Evolutionary conservation across 2,113 vertebrate genomes (phyloP), one percentile per base, ranked within the genome.

Genomic region (Tragelaphus scriptus): DNA sequence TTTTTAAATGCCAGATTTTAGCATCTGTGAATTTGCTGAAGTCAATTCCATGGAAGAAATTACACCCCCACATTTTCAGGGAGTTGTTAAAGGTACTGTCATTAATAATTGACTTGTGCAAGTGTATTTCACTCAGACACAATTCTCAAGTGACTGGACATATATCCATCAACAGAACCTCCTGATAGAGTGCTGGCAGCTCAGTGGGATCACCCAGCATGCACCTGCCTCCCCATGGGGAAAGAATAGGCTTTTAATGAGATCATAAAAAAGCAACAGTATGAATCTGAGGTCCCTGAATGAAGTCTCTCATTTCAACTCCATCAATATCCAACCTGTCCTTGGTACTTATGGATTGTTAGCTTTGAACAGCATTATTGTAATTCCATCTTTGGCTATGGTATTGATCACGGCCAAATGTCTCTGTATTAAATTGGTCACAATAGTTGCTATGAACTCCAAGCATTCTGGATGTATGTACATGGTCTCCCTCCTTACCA

Each of bases 1-100:
- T 26, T 44, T 17, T 30, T 15, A 87, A 86, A 91, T 28, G 49
- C 6, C 81, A 95, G 30, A n/a, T 44, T 59, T 93, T 84, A 92
- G 51, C 77, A 93, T 87, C 68, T 95, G 58, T 88, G 82, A 96
- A 79, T 91, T 77, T 82, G 84, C 47, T 90, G 88, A 88, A 89
- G 44, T 95, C 91, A 96, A 85, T 2, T 63, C 21, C 28, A 49
- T 36, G 90, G 55, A n/a, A 61, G 85, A 94, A 59, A 65, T 51
- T 44, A 75, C 0, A 0, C 2, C 5, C 32, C 49, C 10, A 49
- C 28, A 4, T 71, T 88, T 77, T 94, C 55, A 90, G 65, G 81
- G 77, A 53, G 49, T 56, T 81, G 49, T 63, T 90, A 91, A 93
- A 97, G 68, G 61, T 44, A 58, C 28, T 61, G 2, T 86, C 63